These are phyloP conservation scores for Metacarcinus magister DNA, from an alignment of 2,888 invertebrate genomes.

Conservation along the genomic window DNA sequence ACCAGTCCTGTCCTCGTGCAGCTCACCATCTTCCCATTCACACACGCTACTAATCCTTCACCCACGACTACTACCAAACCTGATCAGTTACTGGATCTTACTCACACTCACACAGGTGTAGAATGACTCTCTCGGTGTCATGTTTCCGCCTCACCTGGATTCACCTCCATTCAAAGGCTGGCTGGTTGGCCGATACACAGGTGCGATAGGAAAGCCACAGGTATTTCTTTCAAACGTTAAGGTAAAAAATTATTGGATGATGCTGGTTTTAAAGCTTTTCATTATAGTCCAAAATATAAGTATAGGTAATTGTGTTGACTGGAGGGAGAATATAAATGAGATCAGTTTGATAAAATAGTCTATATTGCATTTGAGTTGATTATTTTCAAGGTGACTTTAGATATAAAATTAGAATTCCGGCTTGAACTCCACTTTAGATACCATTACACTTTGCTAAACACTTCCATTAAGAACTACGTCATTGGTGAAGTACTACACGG, in stretches of 20 bases:
- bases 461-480: too few relatives aligned
- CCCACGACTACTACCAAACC: background rate
- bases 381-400: too few relatives aligned
- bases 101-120: background rate
- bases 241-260: background rate
- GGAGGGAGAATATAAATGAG: too few relatives aligned
- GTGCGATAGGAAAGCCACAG: background rate
- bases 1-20: background rate
- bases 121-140: background rate
- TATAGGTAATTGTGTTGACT: background rate
- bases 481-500: too few relatives aligned
- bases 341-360: too few relatives aligned
- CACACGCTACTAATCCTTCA: background rate
- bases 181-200: background rate
- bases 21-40: background rate
- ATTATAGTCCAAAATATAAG: too few relatives aligned
- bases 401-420: too few relatives aligned
- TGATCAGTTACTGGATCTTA: constrained; percentile 14
- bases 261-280: background rate
- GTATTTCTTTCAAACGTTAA: background rate
- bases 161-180: background rate
- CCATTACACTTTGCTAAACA: too few relatives aligned
- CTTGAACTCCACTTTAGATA: too few relatives aligned
- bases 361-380: too few relatives aligned
- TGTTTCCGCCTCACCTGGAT: background rate